These are phyloP conservation scores for Festucalex cinctus DNA, from an alignment of 2,113 vertebrate genomes.

Conservation along the genomic window DNA sequence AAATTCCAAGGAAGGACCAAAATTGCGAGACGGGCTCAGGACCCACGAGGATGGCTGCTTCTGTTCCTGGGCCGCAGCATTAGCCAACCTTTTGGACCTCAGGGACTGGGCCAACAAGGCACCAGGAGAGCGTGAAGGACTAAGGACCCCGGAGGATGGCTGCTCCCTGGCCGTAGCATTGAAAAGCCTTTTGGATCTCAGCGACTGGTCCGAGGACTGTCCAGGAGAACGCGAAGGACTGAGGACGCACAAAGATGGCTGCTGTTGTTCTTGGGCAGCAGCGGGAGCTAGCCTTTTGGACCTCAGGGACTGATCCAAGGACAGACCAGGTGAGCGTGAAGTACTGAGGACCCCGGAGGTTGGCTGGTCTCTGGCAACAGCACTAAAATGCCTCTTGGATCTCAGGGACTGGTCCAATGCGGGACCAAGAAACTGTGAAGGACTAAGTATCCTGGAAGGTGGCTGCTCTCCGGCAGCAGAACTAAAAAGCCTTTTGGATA, in stretches of 20 bases:
- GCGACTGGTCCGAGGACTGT: not conserved
- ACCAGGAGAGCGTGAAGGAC: not conserved
- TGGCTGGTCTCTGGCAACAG: not conserved
- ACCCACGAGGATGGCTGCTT: not conserved
- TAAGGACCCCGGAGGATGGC: not conserved
- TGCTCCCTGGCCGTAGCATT: not conserved
- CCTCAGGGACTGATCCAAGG: not conserved
- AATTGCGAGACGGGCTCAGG: not conserved
- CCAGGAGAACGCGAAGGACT: not conserved
- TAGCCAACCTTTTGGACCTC: not conserved
- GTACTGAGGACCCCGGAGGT: not conserved
- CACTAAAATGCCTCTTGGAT: not conserved
- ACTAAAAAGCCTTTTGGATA: not conserved
- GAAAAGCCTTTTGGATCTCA: not conserved
- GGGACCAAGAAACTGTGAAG: not conserved
- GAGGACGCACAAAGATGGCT: not conserved
- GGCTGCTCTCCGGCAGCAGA: not conserved
- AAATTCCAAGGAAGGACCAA: not conserved
- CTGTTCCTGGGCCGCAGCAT: slow-evolving; percentile 18
- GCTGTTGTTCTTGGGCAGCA: slow-evolving; percentile 7
- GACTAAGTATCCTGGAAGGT: not conserved
- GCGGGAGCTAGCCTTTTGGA: slow-evolving; percentile 10
- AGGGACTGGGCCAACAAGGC: not conserved
- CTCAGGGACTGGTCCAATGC: not conserved
- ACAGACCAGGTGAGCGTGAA: not conserved